These are phyloP conservation scores for Cephus pulcher DNA, from an alignment of 2,888 invertebrate genomes.

Conservation along the genomic window DNA sequence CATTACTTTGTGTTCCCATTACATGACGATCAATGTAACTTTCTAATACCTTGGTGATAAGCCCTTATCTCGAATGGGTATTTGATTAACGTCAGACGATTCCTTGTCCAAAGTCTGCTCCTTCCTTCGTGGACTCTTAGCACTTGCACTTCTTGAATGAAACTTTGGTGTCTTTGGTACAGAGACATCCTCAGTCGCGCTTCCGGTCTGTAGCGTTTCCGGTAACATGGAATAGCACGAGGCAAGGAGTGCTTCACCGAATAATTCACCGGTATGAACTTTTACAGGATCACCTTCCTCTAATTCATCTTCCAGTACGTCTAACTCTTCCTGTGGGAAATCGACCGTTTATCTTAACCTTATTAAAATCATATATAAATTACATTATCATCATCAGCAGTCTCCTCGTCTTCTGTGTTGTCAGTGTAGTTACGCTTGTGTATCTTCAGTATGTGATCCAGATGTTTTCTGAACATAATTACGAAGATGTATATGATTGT, in stretches of 20 bases:
- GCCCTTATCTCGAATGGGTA: slow-evolving; percentile 18
- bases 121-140: slow-evolving; percentile 10
- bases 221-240: slow-evolving; percentile 42
- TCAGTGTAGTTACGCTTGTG: slow-evolving; percentile 40
- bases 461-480: slow-evolving; percentile 40
- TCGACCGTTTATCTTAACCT: neutral
- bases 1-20: neutral
- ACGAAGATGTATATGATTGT: neutral
- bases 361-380: neutral
- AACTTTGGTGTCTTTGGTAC: slow-evolving; percentile 19
- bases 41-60: slow-evolving; percentile 29
- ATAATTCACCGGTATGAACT: slow-evolving; percentile 49
- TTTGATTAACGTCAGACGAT: slow-evolving; percentile 6
- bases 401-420: slow-evolving; percentile 28
- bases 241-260: slow-evolving; percentile 53
- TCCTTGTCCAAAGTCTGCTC: slow-evolving; percentile 9
- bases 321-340: slow-evolving; percentile 49
- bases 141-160: slow-evolving; percentile 14
- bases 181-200: slow-evolving; percentile 1
- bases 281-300: slow-evolving; percentile 58
- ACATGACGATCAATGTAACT: neutral
- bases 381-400: slow-evolving; percentile 52
- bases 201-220: slow-evolving; percentile 1
- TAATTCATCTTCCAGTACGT: slow-evolving; percentile 55
- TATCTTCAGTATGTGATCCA: slow-evolving; percentile 50